Base-by-base conservation (phyloP, 2,797 vertebrate genomes). In the Eulemur rubriventer region DNA sequence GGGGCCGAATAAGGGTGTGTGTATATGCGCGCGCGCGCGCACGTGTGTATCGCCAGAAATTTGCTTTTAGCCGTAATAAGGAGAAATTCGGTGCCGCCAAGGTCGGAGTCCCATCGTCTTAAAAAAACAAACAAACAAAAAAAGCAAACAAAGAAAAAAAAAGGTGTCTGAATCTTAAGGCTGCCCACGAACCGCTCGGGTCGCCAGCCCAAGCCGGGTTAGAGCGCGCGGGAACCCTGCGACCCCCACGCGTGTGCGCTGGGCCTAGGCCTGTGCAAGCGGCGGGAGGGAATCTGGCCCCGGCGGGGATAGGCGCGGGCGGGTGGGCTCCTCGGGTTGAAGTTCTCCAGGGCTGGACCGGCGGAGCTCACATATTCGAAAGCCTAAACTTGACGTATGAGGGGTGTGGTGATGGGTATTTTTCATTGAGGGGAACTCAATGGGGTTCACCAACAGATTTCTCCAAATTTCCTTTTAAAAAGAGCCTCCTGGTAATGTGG, bases 391-490 rank as follows among this genome's bases (percentile, higher is more conserved):
- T 24, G 16, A 81, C 18, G 33, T 1, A 14, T 33, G 50, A 12
- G 35, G 70, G 48, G 7, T 12, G 46, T 46, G 38, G 38, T 3
- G 33, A 16, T 6, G 43, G 57, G 20, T 41, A 16, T 57, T 83
- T 63, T 83, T 76, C 50, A 2, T 1, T 20, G 48, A 33, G 35
- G 16, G n/a, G 33, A n/a, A 5, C 33, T 57, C 81, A 18, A 1
- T 52, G 1, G 12, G 63, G 28, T 30, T 70, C 61, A n/a, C 52
- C 38, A 33, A 35, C 11, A 30, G 6, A 30, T 24, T 63, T 82
- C 33, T 73, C n/a, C 73, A 83, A 75, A 81, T 35, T 91, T 69
- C 26, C 38, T 69, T 90, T 91, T 52, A 7, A 48, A 70, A 96
- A 88, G 43, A 7, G 57, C n/a, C 22, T 90, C 26, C 28, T 0